These are phyloP conservation scores for Philereme vetulata DNA, from an alignment of 2,888 invertebrate genomes.

Conservation along the genomic window DNA sequence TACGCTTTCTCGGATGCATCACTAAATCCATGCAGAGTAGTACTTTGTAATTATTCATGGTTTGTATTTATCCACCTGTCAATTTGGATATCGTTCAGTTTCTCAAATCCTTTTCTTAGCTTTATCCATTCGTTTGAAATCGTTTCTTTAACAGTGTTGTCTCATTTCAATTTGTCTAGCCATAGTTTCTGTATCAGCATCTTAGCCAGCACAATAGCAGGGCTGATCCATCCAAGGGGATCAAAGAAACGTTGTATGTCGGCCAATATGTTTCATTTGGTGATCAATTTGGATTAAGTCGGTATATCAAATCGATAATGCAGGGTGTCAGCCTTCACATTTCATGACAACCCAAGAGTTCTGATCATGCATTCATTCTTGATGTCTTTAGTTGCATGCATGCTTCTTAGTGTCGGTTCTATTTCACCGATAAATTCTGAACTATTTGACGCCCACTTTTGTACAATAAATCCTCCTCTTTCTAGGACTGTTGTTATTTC, in stretches of 20 bases:
- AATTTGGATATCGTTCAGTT: no score
- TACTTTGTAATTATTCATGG: no score
- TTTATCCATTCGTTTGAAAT: conserved; percentile 28
- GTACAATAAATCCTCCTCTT: conserved; percentile 25
- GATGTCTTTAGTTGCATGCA: conserved; percentile 13
- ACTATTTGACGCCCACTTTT: conserved; percentile 30
- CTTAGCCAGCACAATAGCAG: no score
- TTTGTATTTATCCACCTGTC: no score
- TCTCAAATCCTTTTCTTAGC: conserved; percentile 17
- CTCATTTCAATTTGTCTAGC: conserved; percentile 38
- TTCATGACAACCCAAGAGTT: conserved; percentile 39
- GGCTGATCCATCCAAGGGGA: conserved; percentile 30
- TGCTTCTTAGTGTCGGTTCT: no score
- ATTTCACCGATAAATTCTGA: conserved; percentile 8
- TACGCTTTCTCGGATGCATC: conserved; percentile 40
- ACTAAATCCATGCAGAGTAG: conserved; percentile 28
- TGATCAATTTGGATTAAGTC: conserved; percentile 11
- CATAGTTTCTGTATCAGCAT: conserved; percentile 36
- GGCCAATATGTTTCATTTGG: conserved; percentile 36
- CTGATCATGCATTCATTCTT: conserved; percentile 34
- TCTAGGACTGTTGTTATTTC: conserved; percentile 17
- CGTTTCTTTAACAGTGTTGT: conserved; percentile 27
- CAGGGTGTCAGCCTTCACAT: conserved; percentile 31
- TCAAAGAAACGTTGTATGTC: conserved; percentile 35
- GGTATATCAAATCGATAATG: conserved; percentile 33